Evolutionary conservation across 2,888 invertebrate genomes (phyloP).

Genomic region (Gisinianus flammeolus): DNA sequence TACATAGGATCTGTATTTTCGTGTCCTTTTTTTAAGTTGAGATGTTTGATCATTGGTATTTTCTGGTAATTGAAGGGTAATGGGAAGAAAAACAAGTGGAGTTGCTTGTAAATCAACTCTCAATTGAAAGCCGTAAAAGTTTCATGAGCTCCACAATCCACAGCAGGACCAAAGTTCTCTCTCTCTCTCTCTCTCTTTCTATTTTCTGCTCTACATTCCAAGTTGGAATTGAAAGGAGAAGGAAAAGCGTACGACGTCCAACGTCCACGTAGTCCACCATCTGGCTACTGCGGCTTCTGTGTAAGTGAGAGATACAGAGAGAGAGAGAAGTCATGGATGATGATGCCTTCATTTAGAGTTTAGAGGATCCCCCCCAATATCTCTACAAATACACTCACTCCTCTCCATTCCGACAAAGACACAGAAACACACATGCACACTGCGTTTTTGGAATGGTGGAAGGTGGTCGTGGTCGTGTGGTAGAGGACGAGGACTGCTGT

Average conservation of each 20-base stretch:
- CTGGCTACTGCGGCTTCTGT: no score
- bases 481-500: no score
- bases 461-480: no score
- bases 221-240: background rate
- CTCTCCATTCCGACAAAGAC: background rate
- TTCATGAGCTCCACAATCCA: slow-evolving; percentile 1
- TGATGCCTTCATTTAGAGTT: background rate
- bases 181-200: background rate
- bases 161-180: no score
- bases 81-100: background rate
- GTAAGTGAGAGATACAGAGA: no score
- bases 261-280: no score
- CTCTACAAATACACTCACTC: background rate
- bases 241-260: background rate
- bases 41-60: no score
- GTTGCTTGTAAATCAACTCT: slow-evolving; percentile 4
- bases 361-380: background rate
- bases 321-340: background rate
- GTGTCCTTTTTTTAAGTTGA: background rate
- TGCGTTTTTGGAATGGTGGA: background rate
- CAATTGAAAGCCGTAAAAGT: slow-evolving; percentile 20
- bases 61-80: slow-evolving; percentile 17
- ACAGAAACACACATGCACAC: background rate
- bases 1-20: background rate
- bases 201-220: background rate